A percentile compares a stretch with the other conserved stretches of the same genome.
Evolutionary conservation across 2,797 vertebrate genomes (phyloP).

Genomic region (Tragopan temminckii): DNA sequence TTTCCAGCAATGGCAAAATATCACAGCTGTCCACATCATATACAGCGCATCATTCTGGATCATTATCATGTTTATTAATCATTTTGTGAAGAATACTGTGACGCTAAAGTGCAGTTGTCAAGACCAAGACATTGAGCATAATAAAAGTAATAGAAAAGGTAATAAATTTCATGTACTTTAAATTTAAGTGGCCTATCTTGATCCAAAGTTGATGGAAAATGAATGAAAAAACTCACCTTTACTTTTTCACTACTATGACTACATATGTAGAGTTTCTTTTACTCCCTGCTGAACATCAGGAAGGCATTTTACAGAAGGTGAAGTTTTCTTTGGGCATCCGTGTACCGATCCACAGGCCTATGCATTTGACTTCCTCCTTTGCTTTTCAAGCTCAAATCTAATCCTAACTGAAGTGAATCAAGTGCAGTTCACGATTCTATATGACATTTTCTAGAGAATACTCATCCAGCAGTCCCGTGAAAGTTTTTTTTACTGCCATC

Average conservation of each 20-base stretch:
- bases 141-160: background rate
- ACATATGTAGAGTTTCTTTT: background rate
- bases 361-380: background rate
- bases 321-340: background rate
- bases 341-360: background rate
- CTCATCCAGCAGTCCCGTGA: background rate
- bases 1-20: constrained; percentile 17
- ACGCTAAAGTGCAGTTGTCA: background rate
- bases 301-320: background rate
- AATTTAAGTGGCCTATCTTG: background rate
- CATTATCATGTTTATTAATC: background rate
- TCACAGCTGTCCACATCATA: background rate
- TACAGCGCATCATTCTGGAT: background rate
- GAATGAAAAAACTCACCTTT: fast-evolving
- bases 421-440: background rate
- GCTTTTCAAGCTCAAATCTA: background rate
- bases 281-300: background rate
- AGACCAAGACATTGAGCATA: background rate
- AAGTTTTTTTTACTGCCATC: background rate
- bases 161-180: background rate
- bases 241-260: fast-evolving
- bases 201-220: background rate
- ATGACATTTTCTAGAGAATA: background rate
- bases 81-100: background rate
- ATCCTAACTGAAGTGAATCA: background rate